phyloP scores from a whole-genome alignment of 2,797 vertebrate species.

The Nothura maculosa region DNA sequence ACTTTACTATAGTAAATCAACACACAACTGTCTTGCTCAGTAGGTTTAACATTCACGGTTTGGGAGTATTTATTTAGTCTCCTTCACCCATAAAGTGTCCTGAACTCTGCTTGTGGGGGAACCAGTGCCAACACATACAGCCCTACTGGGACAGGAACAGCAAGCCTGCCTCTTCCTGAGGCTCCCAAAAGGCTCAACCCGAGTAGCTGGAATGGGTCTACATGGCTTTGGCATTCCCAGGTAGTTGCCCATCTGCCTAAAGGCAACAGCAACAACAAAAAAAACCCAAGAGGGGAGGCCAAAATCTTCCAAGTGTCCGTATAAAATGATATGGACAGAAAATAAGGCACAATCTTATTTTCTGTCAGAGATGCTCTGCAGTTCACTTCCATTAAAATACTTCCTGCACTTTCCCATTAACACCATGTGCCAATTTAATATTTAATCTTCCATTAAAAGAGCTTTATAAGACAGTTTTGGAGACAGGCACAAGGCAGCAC shows the following conservation, averaged over 20 bases:
- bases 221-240: not conserved
- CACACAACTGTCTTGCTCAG: too few relatives aligned
- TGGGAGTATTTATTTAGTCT: not conserved
- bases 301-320: conserved; percentile 8
- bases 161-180: not conserved
- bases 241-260: not conserved
- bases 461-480: not conserved
- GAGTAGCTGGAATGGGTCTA: not conserved
- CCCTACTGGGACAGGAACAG: rapidly evolving
- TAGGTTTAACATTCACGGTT: not conserved
- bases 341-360: not conserved
- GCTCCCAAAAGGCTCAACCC: not conserved
- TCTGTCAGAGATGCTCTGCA: too few relatives aligned
- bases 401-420: not conserved
- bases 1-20: not conserved
- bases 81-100: not conserved
- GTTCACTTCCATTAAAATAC: not conserved
- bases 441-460: not conserved
- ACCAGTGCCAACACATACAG: rapidly evolving
- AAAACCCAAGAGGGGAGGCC: not conserved
- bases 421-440: not conserved
- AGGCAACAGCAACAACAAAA: not conserved
- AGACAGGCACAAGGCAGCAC: not conserved
- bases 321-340: not conserved
- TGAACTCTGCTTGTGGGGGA: not conserved